These are phyloP conservation scores for Physeter macrocephalus DNA, from an alignment of 2,113 vertebrate genomes.

Conservation along the genomic window DNA sequence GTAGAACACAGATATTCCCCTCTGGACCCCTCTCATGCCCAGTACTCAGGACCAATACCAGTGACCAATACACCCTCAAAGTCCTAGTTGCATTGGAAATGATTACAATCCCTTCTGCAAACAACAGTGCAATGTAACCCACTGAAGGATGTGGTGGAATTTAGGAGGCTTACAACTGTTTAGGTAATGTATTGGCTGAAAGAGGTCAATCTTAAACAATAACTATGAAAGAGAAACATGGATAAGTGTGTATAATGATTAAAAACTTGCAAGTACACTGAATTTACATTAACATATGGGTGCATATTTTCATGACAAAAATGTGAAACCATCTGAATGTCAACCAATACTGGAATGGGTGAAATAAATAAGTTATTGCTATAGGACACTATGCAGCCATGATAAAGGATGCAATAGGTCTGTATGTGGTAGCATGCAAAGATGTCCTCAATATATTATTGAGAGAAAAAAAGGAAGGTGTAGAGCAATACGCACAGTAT, in stretches of 20 bases:
- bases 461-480: neutral
- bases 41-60: neutral
- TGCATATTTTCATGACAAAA: neutral
- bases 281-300: neutral
- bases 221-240: neutral
- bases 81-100: neutral
- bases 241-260: neutral
- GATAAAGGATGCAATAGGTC: neutral
- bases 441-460: neutral
- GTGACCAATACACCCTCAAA: neutral
- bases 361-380: neutral
- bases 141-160: neutral
- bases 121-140: neutral
- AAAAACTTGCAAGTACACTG: neutral
- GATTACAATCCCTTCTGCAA: neutral
- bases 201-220: neutral
- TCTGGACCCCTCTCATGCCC: neutral
- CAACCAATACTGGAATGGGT: neutral
- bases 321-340: neutral
- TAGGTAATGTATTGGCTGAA: neutral
- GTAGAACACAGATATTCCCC: neutral
- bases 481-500: neutral
- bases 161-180: neutral
- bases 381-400: neutral
- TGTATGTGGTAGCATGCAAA: neutral